Conservation (phyloP, 2,888 invertebrate genomes). For the Hydrotaea cyrtoneurina region DNA sequence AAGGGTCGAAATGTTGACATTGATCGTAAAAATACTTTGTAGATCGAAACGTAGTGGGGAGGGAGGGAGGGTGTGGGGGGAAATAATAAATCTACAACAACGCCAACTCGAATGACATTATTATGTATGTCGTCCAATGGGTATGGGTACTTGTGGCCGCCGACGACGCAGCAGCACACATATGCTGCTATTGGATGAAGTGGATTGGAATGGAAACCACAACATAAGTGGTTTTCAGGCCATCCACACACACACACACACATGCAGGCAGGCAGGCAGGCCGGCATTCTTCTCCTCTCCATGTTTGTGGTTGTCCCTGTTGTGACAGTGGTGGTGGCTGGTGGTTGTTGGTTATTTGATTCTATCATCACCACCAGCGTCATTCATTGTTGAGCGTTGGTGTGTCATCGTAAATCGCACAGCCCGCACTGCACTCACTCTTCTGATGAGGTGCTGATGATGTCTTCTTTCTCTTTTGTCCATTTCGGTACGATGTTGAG, state of each 20-base stretch:
- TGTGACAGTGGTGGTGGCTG: neutral
- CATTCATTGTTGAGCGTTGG: neutral
- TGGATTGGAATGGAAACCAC: conserved; percentile 22
- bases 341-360: neutral
- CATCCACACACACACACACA: no score
- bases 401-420: neutral
- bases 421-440: neutral
- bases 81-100: neutral
- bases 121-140: neutral
- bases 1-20: conserved; percentile 59
- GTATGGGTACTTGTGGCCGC: conserved; percentile 4
- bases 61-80: no score
- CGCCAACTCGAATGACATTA: conserved; percentile 56
- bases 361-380: conserved; percentile 2
- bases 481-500: neutral
- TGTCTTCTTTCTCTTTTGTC: conserved; percentile 16
- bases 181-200: conserved; percentile 10
- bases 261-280: no score
- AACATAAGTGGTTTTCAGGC: conserved; percentile 28
- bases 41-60: conserved; percentile 10
- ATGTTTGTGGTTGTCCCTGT: neutral
- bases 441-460: neutral
- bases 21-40: conserved; percentile 44
- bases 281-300: conserved; percentile 3
- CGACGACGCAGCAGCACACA: no score